Base-by-base conservation (phyloP, 2,113 vertebrate species). In the Bostrychus sinensis region DNA sequence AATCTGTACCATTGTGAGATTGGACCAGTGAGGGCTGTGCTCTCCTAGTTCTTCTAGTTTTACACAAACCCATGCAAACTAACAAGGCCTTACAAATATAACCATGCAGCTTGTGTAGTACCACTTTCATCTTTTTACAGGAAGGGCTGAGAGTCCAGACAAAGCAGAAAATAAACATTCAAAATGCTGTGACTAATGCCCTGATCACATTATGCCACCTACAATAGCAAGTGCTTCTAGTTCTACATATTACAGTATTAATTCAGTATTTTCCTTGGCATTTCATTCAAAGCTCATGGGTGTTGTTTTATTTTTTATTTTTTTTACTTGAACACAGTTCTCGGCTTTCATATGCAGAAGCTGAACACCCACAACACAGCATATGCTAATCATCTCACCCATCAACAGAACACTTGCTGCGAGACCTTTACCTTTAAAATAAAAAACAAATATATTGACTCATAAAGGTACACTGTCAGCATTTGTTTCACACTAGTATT, bases 211-310 rank as follows among this genome's bases (percentile, higher is more conserved):
- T 46, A 14, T 32, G 30, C 22, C 46, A 25, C 46, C 46, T 7
- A 25, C 46, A 50, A 7, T 26, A 50, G n/a, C n/a, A n/a, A n/a
- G n/a, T n/a, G n/a, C n/a, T 50, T 26, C 14, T 14, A 16, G 23
- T 23, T 25, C 4, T 23, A 10, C 7, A n/a, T 32, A 7, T 5
- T 1, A 8, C 17, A 41, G 53, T 51, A 42, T n/a, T 22, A 16
- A 28, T 20, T 34, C 50, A 46, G 19, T 37, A 23, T 25, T 48
- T 38, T 46, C 54, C 30, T 17, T 20, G 17, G 22, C 60, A 62
- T 78, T 56, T 69, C 56, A 16, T 3, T 55, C 57, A 41, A 67
- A 59, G 67, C 57, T 46, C 3, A 7, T 66, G 42, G 68, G 82
- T 67, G 81, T 34, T 34, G 32, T 8, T 34, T 34, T 34, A 74